Base-by-base conservation (phyloP, 2,113 vertebrate genomes). In the Cepphus grylle region DNA sequence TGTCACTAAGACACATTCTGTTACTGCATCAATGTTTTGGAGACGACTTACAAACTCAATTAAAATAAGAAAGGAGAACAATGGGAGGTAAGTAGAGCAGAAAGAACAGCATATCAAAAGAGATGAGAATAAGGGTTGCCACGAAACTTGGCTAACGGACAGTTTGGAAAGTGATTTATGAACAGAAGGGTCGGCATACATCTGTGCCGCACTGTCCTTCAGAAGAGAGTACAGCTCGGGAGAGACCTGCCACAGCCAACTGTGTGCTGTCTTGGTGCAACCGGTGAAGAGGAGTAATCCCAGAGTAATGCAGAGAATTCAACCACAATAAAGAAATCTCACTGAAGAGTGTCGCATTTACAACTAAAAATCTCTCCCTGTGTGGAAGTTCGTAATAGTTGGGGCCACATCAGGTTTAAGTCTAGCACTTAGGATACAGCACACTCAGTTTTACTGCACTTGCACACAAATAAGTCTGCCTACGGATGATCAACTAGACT, bases 261-360 rank as follows among this genome's bases (percentile, higher is more conserved):
- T 8, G 6, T 9, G 40, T 22, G 65, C 38, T 25, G 13, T 4
- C 43, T n/a, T 0, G 3, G 74, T 4, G 40, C 0, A 0, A 15
- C 63, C n/a, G 40, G 26, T 1, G 2, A 11, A n/a, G 25, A 61
- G 26, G 23, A 77, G n/a, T 12, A 55, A 53, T 27, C 66, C 32
- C 53, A 9, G 47, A 45, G 26, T 17, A 77, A 43, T 6, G 38
- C 16, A 78, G 25, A 70, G n/a, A 84, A 74, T 50, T 71, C 55
- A 67, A 49, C 15, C 72, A 70, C 78, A 61, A 27, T 8, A 45
- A 85, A 66, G 8, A 19, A 45, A 30, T 59, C 2, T 6, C 8
- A 12, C 47, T 27, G 38, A n/a, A 23, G 2, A 73, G 5, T 0
- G 0, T 11, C 25, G 32, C 15, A 63, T 76, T 62, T 38, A 45